Evolutionary conservation across 2,797 vertebrate genomes (phyloP).

Genomic region (Cuniculus paca): DNA sequence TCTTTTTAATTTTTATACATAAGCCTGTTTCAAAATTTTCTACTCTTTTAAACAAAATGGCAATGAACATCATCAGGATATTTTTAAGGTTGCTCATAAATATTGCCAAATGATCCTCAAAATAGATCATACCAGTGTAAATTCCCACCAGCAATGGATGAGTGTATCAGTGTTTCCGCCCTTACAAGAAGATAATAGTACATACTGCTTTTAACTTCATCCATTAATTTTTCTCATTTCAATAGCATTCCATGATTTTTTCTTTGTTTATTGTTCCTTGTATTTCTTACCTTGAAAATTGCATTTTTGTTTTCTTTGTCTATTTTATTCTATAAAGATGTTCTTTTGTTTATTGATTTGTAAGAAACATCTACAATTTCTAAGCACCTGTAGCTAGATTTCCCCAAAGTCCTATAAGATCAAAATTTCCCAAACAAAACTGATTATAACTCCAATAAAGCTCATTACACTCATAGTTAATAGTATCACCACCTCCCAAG

Average conservation of each 20-base stretch:
- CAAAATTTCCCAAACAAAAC: slow-evolving; percentile 31
- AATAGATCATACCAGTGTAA: not conserved
- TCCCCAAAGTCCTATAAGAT: slow-evolving; percentile 25
- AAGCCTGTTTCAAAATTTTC: slow-evolving; percentile 41
- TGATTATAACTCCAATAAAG: slow-evolving; percentile 2
- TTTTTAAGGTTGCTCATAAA: not conserved
- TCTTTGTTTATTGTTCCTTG: not conserved
- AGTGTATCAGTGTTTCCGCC: not conserved
- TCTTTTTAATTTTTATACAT: not conserved
- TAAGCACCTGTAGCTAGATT: slow-evolving; percentile 45
- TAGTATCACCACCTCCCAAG: not conserved
- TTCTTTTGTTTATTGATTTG: slow-evolving; percentile 39
- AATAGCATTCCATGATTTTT: slow-evolving; percentile 10
- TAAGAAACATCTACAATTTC: slow-evolving; percentile 42
- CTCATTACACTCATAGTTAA: not conserved
- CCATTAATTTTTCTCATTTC: slow-evolving; percentile 23
- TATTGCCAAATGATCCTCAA: not conserved
- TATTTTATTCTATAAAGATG: slow-evolving; percentile 29
- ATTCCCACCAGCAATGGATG: not conserved
- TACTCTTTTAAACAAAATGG: not conserved
- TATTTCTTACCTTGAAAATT: slow-evolving; percentile 35
- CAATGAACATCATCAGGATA: not conserved
- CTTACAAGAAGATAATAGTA: not conserved
- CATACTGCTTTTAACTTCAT: not conserved
- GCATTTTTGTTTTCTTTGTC: not conserved